Conservation (phyloP, 2,888 invertebrate species). For the Lycocerus yunnanus region DNA sequence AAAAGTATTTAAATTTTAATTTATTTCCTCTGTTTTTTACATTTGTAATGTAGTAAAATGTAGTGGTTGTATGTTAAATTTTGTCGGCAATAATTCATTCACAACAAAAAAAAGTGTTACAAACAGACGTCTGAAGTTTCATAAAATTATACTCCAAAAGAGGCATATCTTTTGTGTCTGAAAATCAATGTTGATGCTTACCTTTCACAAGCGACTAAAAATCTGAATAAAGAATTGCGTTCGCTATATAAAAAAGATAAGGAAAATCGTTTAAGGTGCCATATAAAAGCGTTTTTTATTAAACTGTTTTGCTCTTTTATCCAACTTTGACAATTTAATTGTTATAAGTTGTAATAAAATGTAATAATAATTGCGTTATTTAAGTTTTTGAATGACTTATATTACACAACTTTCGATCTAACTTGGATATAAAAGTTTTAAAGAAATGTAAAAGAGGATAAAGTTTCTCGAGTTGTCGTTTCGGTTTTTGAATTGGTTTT, state of each 20-base stretch:
- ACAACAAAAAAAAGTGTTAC: conserved; percentile 1
- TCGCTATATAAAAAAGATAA: conserved; percentile 1
- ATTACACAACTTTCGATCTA: neutral
- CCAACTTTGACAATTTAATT: neutral
- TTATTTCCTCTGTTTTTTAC: neutral
- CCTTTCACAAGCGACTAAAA: conserved; percentile 4
- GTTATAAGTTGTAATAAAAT: neutral
- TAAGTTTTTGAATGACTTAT: neutral
- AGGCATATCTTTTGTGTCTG: conserved; percentile 2
- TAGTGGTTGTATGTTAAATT: neutral
- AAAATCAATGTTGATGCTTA: conserved; percentile 5
- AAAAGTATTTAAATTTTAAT: neutral
- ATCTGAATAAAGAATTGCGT: conserved; percentile 5
- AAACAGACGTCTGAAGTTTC: neutral
- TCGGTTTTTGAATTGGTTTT: neutral
- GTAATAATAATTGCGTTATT: neutral
- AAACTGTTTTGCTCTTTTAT: neutral
- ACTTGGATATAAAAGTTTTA: neutral
- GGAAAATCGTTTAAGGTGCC: conserved; percentile 2
- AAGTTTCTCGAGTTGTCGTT: neutral
- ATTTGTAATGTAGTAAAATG: neutral
- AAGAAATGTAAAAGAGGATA: neutral
- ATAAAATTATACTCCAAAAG: neutral
- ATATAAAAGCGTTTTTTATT: neutral
- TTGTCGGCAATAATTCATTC: neutral